A percentile compares a stretch with the other conserved stretches of the same genome.
Evolutionary conservation across 2,888 invertebrate genomes (phyloP).

Genomic region (Cheilosia variabilis): DNA sequence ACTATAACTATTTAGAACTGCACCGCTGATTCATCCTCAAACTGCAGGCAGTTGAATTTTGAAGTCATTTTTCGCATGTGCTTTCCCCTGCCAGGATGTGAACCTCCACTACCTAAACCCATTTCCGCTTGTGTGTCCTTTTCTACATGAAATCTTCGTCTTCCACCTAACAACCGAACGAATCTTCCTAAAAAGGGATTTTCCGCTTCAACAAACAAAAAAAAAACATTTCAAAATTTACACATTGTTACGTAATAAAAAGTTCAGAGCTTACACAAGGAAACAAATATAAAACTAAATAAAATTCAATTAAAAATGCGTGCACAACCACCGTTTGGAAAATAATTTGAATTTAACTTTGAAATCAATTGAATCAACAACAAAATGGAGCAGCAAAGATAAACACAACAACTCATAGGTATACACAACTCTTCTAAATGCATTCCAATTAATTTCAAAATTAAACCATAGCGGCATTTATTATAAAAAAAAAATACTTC

Average conservation of each 20-base stretch:
- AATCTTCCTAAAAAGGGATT: constrained; percentile 21
- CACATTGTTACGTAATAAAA: constrained; percentile 4
- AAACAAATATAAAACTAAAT: constrained; percentile 70
- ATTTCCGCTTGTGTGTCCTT: too few relatives aligned
- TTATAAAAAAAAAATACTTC: constrained; percentile 6
- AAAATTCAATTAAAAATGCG: constrained; percentile 79
- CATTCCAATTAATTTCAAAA: constrained; percentile 61
- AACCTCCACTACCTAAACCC: too few relatives aligned
- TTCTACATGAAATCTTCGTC: too few relatives aligned
- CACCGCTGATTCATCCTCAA: too few relatives aligned
- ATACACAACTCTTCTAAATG: constrained; percentile 13
- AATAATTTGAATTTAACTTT: constrained; percentile 69
- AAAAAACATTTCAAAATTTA: constrained; percentile 1
- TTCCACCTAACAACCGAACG: not conserved
- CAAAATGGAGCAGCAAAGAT: constrained; percentile 33
- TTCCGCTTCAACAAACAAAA: constrained; percentile 3
- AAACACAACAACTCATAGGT: not conserved
- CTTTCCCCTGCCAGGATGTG: too few relatives aligned
- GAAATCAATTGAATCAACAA: constrained; percentile 60
- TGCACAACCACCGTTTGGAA: constrained; percentile 82
- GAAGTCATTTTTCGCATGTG: too few relatives aligned
- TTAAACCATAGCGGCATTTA: constrained; percentile 57
- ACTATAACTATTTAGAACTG: too few relatives aligned
- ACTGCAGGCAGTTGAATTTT: too few relatives aligned
- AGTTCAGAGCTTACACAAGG: constrained; percentile 14